These are phyloP conservation scores for Peucedramus taeniatus DNA, from an alignment of 2,113 vertebrate genomes.

Conservation along the genomic window DNA sequence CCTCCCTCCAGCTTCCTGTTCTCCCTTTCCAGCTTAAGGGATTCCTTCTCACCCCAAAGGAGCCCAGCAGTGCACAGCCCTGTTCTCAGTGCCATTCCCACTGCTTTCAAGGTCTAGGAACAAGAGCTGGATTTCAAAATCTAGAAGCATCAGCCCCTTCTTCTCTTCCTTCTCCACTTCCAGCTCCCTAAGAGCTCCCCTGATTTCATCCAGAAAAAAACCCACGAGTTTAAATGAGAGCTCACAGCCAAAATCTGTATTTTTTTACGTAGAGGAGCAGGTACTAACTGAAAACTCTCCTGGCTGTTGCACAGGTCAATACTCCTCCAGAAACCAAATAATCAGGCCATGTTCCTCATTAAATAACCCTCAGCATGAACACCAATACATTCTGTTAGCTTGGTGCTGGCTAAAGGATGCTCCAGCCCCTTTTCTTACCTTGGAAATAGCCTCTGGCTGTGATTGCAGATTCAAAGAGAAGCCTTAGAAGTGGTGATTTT, in stretches of 20 bases:
- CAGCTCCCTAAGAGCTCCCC: background rate
- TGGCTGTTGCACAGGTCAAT: background rate
- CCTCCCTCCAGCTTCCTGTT: background rate
- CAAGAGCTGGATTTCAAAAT: background rate
- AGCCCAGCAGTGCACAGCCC: background rate
- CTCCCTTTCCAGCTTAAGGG: background rate
- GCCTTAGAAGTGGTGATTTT: background rate
- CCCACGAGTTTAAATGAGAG: background rate
- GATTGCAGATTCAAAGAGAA: background rate
- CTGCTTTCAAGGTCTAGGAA: background rate
- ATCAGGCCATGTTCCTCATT: background rate
- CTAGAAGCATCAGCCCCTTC: background rate
- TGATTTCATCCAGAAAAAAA: background rate
- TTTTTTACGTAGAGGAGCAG: background rate
- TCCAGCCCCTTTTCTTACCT: background rate
- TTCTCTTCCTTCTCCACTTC: background rate
- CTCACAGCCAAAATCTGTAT: background rate
- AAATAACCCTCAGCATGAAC: background rate
- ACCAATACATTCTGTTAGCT: background rate
- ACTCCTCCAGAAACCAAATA: background rate
- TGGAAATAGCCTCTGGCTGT: background rate
- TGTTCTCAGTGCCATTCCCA: background rate
- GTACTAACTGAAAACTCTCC: background rate
- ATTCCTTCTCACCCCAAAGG: background rate
- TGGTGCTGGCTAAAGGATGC: background rate